These are phyloP conservation scores for Heliconius congener DNA, from an alignment of 1,140 invertebrate species.

Conservation along the genomic window DNA sequence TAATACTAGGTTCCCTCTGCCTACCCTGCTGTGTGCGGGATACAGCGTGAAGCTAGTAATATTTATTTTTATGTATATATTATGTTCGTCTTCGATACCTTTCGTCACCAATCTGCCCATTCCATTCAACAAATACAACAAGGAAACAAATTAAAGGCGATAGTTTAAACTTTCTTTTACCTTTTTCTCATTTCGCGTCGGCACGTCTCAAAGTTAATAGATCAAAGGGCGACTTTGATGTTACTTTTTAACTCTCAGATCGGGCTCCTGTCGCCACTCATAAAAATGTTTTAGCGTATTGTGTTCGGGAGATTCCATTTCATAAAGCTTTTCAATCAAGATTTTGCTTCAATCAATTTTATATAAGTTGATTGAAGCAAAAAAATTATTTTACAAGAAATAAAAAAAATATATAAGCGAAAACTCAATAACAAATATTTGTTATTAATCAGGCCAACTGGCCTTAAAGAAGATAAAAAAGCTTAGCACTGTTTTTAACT, in stretches of 20 bases:
- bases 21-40: too few relatives aligned
- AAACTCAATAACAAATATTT: neutral
- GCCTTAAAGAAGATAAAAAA: too few relatives aligned
- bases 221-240: conserved; percentile 28
- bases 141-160: neutral
- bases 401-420: neutral
- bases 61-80: too few relatives aligned
- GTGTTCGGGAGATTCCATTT: conserved; percentile 28
- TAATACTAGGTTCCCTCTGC: too few relatives aligned
- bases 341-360: conserved; percentile 20
- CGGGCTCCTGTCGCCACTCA: conserved; percentile 23
- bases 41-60: too few relatives aligned
- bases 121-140: neutral
- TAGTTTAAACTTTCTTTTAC: conserved; percentile 7
- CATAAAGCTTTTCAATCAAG: conserved; percentile 34
- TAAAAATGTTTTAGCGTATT: conserved; percentile 36
- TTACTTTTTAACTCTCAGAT: conserved; percentile 28
- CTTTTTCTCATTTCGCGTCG: conserved; percentile 21
- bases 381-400: neutral
- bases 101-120: neutral
- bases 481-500: too few relatives aligned
- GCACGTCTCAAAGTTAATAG: conserved; percentile 26
- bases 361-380: neutral
- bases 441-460: too few relatives aligned
- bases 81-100: too few relatives aligned